phyloP scores from a whole-genome alignment of 2,113 vertebrate genomes.

The Oncorhynchus gorbuscha region DNA sequence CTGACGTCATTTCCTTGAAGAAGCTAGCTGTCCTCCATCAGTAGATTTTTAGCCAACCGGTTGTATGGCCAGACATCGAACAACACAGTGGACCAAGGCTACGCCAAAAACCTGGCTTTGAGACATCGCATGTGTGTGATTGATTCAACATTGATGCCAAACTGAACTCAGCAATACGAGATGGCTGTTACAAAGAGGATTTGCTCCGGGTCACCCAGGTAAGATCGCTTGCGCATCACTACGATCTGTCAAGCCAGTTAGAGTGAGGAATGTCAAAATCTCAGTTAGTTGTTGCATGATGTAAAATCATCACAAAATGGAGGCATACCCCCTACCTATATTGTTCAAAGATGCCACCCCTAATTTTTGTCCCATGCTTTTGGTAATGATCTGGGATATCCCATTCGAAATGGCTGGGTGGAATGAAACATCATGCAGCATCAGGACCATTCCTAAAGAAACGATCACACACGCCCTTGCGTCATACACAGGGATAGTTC shows the following conservation, averaged over 20 bases:
- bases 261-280: not conserved
- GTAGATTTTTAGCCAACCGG: not conserved
- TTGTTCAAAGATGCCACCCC: not conserved
- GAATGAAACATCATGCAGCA: not conserved
- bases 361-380: not conserved
- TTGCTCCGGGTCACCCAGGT: conserved; percentile 35
- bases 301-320: not conserved
- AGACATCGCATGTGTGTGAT: not conserved
- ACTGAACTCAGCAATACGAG: conserved; percentile 3
- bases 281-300: too few relatives aligned
- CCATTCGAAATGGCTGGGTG: not conserved
- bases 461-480: not conserved
- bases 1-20: conserved; percentile 16
- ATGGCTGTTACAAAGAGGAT: conserved; percentile 28
- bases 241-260: not conserved
- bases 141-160: not conserved
- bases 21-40: conserved; percentile 5
- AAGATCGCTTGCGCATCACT: conserved; percentile 6
- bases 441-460: not conserved
- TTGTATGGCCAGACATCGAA: conserved; percentile 6
- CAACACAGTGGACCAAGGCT: not conserved
- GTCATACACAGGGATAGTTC: not conserved
- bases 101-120: not conserved
- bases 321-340: too few relatives aligned
- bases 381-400: not conserved